These are phyloP conservation scores for Xiphophorus hellerii DNA, from an alignment of 2,113 vertebrate species.

Conservation along the genomic window DNA sequence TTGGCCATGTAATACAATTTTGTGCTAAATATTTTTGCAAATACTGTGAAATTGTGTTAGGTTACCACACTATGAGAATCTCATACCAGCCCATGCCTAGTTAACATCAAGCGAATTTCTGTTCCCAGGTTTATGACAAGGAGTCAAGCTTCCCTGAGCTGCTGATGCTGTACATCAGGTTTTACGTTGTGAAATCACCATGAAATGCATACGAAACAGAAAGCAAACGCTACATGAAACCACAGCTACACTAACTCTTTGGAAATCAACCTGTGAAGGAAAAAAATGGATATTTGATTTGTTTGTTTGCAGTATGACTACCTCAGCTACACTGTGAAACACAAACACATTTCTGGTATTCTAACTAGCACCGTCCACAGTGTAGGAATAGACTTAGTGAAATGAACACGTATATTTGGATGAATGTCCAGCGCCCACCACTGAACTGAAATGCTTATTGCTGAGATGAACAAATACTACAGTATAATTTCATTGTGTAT, in stretches of 20 bases:
- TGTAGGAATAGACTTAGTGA: slow-evolving; percentile 19
- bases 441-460: slow-evolving; percentile 69
- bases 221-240: background rate
- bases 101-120: slow-evolving; percentile 30
- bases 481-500: background rate
- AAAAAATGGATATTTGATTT: slow-evolving; percentile 2
- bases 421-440: slow-evolving; percentile 22
- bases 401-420: slow-evolving; percentile 19
- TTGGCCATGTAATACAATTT: too few species aligned
- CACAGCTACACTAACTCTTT: slow-evolving; percentile 40
- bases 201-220: slow-evolving; percentile 1
- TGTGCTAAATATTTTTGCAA: slow-evolving; percentile 10
- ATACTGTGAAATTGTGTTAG: background rate
- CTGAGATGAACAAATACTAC: slow-evolving; percentile 41
- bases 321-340: slow-evolving; percentile 1
- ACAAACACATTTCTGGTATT: slow-evolving; percentile 20
- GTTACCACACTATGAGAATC: background rate
- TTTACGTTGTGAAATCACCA: slow-evolving; percentile 1
- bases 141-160: slow-evolving; percentile 55
- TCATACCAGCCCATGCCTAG: background rate
- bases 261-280: slow-evolving; percentile 19
- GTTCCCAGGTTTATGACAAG: slow-evolving; percentile 36
- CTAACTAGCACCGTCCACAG: slow-evolving; percentile 54
- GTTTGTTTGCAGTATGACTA: slow-evolving; percentile 24
- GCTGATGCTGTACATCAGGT: slow-evolving; percentile 14